Evolutionary conservation across 2,797 vertebrate genomes (phyloP), one percentile per base, ranked within the genome.

Genomic region (Setipinna tenuifilis): DNA sequence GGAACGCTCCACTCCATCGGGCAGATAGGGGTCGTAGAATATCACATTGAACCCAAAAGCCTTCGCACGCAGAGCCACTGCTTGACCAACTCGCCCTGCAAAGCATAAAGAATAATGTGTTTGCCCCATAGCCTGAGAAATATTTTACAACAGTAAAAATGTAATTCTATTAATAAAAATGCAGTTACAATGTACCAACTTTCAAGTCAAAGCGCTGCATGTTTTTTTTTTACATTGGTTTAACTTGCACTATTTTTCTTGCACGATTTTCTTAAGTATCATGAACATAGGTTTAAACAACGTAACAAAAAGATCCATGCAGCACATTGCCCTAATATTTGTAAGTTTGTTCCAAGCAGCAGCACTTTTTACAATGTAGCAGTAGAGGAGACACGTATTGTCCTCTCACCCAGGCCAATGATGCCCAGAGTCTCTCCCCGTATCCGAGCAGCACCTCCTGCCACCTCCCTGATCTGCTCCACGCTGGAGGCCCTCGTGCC

Each of bases 21-120:
- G 95, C 90, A 97, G 94, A 92, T 97, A 97, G 2, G 97, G 97
- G 91, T 97, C 97, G 91, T 97, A 97, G 92, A 97, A 97, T 92
- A 97, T 96, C 92, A 97, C 96, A 17, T 96, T 95, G 91, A 97
- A 97, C 82, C 96, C 96, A 90, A 97, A 97, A 21, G 97, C 96
- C 93, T 97, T 97, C 83, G 97, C 97, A 85, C 97, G 95, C 88
- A 97, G 93, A 84, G 97, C 97, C 92, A 97, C 97, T n/a, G 97
- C 97, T 93, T 97, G 97, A 87, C 97, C 97, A 88, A 97, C 95
- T 59, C 97, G 96, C 75, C 97, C 97, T 97, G 91, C 71, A 88
- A 21, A 50, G 41, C 0, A 54, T 58, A 50, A n/a, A 28, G 1
- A 78, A 21, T 44, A 78, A 78, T n/a, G 71, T 2, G 19, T 71